Evolutionary conservation across 2,797 vertebrate genomes (phyloP).

Genomic region (Semaprochilodus insignis): DNA sequence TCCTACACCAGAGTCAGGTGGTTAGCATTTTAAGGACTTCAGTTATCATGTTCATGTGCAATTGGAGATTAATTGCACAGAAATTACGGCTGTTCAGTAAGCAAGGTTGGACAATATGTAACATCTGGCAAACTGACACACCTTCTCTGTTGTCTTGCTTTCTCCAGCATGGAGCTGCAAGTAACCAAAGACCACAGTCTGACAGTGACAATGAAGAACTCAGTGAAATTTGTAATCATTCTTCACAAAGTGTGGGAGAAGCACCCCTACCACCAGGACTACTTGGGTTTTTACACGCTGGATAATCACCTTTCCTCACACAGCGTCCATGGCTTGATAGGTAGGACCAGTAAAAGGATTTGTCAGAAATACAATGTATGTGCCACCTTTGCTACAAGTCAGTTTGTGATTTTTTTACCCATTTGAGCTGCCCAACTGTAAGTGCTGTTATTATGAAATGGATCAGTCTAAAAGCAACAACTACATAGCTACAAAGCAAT

Average conservation of each 20-base stretch:
- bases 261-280: conserved; percentile 81
- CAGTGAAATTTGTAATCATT: conserved; percentile 84
- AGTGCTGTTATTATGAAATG: no score
- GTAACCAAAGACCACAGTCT: conserved; percentile 82
- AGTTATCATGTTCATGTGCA: neutral
- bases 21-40: neutral
- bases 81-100: neutral
- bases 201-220: conserved; percentile 80
- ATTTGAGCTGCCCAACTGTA: no score
- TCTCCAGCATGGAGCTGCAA: conserved; percentile 80
- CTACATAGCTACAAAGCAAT: no score
- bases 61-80: neutral
- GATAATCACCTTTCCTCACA: conserved; percentile 83
- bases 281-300: conserved; percentile 89
- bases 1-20: neutral
- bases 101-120: neutral
- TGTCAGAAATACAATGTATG: neutral
- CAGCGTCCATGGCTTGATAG: conserved; percentile 88
- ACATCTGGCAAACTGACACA: neutral
- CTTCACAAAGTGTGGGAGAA: conserved; percentile 88
- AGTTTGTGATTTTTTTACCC: no score
- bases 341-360: conserved; percentile 71
- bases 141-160: conserved; percentile 22
- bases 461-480: no score
- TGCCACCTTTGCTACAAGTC: no score